Percentiles rank a stretch among this genome's conserved stretches.
These are phyloP conservation scores for Apamea sordens DNA, from an alignment of 2,888 invertebrate genomes.

Conservation along the genomic window DNA sequence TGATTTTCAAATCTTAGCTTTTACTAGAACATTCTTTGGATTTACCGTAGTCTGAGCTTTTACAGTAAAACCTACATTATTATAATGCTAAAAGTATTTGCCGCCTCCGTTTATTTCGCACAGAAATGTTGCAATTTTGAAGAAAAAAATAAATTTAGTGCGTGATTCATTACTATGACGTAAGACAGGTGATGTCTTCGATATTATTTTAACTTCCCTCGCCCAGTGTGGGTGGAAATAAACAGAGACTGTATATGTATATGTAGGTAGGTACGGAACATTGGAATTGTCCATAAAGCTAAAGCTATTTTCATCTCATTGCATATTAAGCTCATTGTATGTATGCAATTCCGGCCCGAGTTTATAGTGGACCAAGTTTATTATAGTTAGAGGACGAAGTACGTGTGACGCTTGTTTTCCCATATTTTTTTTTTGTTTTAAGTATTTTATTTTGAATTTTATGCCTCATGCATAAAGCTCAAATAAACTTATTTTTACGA, in stretches of 20 bases:
- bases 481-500: background rate
- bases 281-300: constrained; percentile 22
- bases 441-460: background rate
- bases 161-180: constrained; percentile 58
- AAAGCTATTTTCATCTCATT: constrained; percentile 36
- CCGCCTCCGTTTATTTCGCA: background rate
- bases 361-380: constrained; percentile 2
- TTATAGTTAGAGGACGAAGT: background rate
- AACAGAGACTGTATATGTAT: constrained; percentile 33
- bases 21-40: background rate
- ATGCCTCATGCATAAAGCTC: background rate
- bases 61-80: background rate
- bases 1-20: background rate
- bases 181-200: constrained; percentile 50
- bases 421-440: background rate
- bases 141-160: background rate
- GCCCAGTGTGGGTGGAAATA: constrained; percentile 52
- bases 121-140: background rate
- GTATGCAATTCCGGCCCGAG: background rate
- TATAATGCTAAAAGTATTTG: background rate
- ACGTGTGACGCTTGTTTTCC: background rate
- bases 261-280: background rate
- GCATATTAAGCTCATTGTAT: constrained; percentile 10
- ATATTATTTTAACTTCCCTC: constrained; percentile 43
- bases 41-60: background rate